Base-by-base conservation (phyloP, 2,797 vertebrate genomes). In the Arctocebus calabarensis region DNA sequence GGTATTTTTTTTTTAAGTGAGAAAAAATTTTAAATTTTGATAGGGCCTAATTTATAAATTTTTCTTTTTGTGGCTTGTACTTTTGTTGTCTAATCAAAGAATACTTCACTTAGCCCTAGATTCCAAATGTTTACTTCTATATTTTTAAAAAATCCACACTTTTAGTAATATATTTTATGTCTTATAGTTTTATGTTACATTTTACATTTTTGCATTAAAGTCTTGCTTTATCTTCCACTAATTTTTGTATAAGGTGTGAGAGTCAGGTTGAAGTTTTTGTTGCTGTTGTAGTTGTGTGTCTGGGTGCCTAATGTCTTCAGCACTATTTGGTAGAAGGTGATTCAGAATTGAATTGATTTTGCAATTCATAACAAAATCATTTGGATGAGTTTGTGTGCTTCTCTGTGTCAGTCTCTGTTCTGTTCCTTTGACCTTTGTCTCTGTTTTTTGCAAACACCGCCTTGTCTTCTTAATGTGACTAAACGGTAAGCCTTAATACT, bases 401-500 rank as follows among this genome's bases (percentile, higher is more conserved):
- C 27, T 16, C 3, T 22, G 29, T 79, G 8, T 52, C 32, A 34
- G 61, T 68, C 27, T 88, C 5, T 57, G 17, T 79, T 23, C 16
- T 23, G 19, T 32, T 79, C 9, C 9, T 12, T 25, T 68, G 7
- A n/a, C 59, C 27, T 43, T 25, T 57, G 25, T 43, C 27, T 59
- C 27, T 57, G 8, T 25, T n/a, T 2, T 13, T 81, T 6, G 16
- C 40, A 7, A 52, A 14, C 55, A 32, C n/a, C 29, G 32, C 20
- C 7, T 11, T 20, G 40, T 52, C 43, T n/a, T 62, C 16, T 73
- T 25, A n/a, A 23, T 25, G 40, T 1, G 71, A 10, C 62, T 61
- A 1, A 48, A 17, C 0, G 1, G 25, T 62, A 32, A 73, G 27
- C 3, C 6, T 43, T 22, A 40, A 29, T 25, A 45, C n/a, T 64